These are phyloP conservation scores for Leucophora obtusa DNA, from an alignment of 2,888 invertebrate genomes.

Conservation along the genomic window DNA sequence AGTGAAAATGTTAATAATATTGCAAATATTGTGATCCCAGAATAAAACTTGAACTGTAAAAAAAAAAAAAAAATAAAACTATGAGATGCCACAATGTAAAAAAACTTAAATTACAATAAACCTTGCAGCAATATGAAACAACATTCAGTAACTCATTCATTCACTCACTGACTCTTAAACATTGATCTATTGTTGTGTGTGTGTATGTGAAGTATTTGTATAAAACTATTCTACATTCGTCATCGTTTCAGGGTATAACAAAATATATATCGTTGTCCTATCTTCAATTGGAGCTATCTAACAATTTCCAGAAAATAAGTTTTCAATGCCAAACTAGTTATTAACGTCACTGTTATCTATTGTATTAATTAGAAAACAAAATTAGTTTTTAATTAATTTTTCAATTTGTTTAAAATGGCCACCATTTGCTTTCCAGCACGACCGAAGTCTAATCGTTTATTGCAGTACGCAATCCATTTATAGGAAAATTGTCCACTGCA, in stretches of 20 bases:
- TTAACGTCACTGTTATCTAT: too few species aligned
- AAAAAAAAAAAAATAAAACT: conserved; percentile 12
- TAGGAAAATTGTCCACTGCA: too few species aligned
- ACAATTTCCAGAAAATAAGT: too few species aligned
- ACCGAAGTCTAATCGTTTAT: too few species aligned
- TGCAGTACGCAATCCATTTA: too few species aligned
- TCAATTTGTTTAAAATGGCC: too few species aligned
- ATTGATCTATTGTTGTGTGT: conserved; percentile 12
- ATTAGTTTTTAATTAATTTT: too few species aligned
- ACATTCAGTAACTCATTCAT: not conserved
- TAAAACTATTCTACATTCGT: not conserved
- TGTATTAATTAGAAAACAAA: too few species aligned
- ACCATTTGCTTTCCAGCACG: too few species aligned
- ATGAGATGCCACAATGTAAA: not conserved
- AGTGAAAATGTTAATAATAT: conserved; percentile 42
- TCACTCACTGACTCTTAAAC: not conserved
- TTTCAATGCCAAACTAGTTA: too few species aligned
- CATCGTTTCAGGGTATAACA: not conserved
- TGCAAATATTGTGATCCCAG: conserved; percentile 21
- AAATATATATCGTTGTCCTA: too few species aligned
- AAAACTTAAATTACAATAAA: conserved; percentile 22
- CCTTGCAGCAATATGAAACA: conserved; percentile 39
- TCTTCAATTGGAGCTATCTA: too few species aligned
- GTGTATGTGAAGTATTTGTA: conserved; percentile 9
- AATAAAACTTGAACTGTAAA: conserved; percentile 2